A percentile compares a stretch with the other conserved stretches of the same genome.
Conservation (phyloP, 2,797 vertebrate species). For the Merluccius polli region DNA sequence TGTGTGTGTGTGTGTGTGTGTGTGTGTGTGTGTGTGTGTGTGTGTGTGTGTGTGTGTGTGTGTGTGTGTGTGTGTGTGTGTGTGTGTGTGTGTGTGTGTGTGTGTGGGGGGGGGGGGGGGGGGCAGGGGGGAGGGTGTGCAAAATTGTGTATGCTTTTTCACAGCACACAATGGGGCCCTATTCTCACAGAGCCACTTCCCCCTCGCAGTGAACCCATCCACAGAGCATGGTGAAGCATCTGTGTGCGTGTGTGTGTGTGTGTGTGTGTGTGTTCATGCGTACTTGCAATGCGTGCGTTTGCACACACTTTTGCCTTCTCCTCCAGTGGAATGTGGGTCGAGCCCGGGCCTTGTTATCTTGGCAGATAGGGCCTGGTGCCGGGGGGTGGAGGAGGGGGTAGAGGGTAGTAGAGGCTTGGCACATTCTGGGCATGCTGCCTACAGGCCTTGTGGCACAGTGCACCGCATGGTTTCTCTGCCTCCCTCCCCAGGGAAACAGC, state of each 20-base stretch:
- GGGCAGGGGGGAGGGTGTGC: not conserved
- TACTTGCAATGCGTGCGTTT: not conserved
- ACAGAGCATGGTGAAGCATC: slow-evolving; percentile 21
- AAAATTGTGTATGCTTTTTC: slow-evolving; percentile 11
- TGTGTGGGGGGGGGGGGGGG: no score
- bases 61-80: not conserved
- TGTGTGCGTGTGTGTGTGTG: slow-evolving; percentile 16
- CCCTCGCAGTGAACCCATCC: slow-evolving; percentile 33
- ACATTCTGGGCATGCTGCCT: slow-evolving; percentile 67
- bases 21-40: no score
- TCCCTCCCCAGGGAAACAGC: slow-evolving; percentile 13
- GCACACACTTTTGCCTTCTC: slow-evolving; percentile 24
- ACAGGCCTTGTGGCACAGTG: slow-evolving; percentile 34
- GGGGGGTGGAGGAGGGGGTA: slow-evolving; percentile 20
- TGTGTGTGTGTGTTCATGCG: slow-evolving; percentile 21
- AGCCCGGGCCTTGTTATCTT: slow-evolving; percentile 57
- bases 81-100: not conserved
- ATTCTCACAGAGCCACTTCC: slow-evolving; percentile 45
- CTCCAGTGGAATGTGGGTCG: slow-evolving; percentile 53
- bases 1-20: not conserved
- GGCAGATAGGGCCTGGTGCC: slow-evolving; percentile 54
- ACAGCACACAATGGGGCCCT: slow-evolving; percentile 40
- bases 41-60: no score
- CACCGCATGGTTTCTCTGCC: slow-evolving; percentile 31
- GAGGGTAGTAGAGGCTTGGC: slow-evolving; percentile 22